Evolutionary conservation across 2,113 vertebrate species (phyloP).

Genomic region (Phylloscopus trochiloides): DNA sequence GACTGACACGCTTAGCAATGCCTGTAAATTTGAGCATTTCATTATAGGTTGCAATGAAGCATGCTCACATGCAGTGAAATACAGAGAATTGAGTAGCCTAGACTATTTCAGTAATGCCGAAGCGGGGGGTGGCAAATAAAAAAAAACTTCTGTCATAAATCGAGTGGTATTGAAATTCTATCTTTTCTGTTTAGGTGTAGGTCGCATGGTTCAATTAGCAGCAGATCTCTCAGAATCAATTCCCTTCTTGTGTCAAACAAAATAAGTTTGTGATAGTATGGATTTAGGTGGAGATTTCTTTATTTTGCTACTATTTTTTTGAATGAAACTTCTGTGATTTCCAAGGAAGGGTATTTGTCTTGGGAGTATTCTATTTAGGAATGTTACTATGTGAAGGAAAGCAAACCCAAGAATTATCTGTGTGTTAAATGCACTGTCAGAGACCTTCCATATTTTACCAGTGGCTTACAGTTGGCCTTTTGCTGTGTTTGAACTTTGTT

Average conservation of each 20-base stretch:
- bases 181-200: conserved; percentile 24
- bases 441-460: background rate
- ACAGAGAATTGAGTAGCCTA: conserved; percentile 77
- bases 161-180: conserved; percentile 52
- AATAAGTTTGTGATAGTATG: background rate
- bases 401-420: background rate
- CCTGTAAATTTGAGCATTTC: conserved; percentile 99
- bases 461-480: background rate
- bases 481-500: background rate
- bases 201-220: conserved; percentile 49
- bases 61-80: conserved; percentile 85
- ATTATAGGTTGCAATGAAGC: conserved; percentile 97
- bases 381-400: background rate
- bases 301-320: background rate
- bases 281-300: background rate
- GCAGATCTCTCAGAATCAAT: background rate
- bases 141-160: conserved; percentile 52
- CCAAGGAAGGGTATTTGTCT: background rate
- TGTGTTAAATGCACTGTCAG: background rate
- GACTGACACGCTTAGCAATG: conserved; percentile 94
- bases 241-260: background rate
- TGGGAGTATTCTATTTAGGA: background rate
- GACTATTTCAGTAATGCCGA: conserved; percentile 84
- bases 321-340: background rate
- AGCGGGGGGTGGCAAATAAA: background rate